Evolutionary conservation across 2,113 vertebrate species (phyloP).

Genomic region (Galbula dea): DNA sequence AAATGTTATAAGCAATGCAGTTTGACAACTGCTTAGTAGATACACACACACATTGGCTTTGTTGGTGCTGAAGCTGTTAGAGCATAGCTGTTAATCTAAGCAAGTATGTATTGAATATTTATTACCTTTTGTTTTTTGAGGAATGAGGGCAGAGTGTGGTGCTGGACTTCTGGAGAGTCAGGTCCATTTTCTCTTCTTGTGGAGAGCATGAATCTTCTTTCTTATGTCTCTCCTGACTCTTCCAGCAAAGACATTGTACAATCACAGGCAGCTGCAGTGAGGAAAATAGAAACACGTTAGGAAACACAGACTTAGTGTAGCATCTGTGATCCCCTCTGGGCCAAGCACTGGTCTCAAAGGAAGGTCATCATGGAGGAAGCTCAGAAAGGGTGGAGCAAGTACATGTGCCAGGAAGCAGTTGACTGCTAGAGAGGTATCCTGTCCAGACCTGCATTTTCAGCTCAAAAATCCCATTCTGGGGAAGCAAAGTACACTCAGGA

Average conservation of each 20-base stretch:
- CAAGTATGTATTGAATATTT: constrained; percentile 45
- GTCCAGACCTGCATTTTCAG: background rate
- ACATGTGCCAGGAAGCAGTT: background rate
- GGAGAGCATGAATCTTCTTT: background rate
- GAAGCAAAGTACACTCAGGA: background rate
- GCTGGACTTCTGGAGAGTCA: background rate
- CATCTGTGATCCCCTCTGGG: background rate
- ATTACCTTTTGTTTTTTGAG: constrained; percentile 18
- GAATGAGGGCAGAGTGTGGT: background rate
- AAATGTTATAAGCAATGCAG: constrained; percentile 29
- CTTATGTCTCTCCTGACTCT: background rate
- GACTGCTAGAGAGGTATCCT: background rate
- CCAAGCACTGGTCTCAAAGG: rapidly evolving
- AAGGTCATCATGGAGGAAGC: background rate
- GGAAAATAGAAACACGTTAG: background rate
- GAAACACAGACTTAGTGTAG: background rate
- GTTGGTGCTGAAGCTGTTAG: constrained; percentile 31
- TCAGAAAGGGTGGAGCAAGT: background rate
- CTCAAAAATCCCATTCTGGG: background rate
- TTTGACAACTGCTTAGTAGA: constrained; percentile 16
- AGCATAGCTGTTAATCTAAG: background rate
- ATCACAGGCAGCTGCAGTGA: background rate
- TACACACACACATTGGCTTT: background rate
- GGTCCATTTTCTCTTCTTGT: background rate
- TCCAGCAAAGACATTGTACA: background rate